phyloP scores from a whole-genome alignment of 64 coral and sea anemone species.

The Hydrozoanthus tunicans region DNA sequence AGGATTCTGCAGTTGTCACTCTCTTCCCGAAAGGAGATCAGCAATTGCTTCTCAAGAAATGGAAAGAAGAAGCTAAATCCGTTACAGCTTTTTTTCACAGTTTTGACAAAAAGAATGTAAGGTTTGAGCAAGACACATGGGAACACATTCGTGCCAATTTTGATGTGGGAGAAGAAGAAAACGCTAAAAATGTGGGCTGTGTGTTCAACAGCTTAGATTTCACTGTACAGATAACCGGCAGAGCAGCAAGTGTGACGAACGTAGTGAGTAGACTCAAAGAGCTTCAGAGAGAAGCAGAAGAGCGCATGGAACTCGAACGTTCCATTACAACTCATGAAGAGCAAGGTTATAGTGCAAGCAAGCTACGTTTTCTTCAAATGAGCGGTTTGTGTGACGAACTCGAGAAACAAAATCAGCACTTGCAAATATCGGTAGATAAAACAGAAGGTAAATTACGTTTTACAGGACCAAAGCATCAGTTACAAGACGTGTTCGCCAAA shows the following conservation, averaged over 20 bases:
- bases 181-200: not conserved
- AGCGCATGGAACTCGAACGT: not conserved
- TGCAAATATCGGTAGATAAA: constrained; percentile 17
- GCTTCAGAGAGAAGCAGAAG: not conserved
- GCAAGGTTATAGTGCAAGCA: not conserved
- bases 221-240: constrained; percentile 12
- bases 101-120: constrained; percentile 5
- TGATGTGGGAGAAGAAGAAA: not conserved
- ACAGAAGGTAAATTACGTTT: constrained; percentile 4
- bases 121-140: not conserved
- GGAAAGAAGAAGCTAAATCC: not conserved
- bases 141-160: not conserved
- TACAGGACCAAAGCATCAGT: constrained; percentile 20
- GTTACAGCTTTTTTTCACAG: constrained; percentile 5
- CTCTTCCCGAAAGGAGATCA: not conserved
- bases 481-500: constrained; percentile 50
- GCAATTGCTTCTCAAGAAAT: not conserved
- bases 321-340: constrained; percentile 6
- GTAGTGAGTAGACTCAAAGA: not conserved
- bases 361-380: constrained; percentile 35
- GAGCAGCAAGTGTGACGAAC: not conserved
- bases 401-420: constrained; percentile 30
- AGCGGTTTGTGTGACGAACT: constrained; percentile 35
- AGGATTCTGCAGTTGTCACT: not conserved
- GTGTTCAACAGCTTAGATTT: not conserved